Conservation (phyloP, 2,113 vertebrate species). For the Pelmatolapia mariae region DNA sequence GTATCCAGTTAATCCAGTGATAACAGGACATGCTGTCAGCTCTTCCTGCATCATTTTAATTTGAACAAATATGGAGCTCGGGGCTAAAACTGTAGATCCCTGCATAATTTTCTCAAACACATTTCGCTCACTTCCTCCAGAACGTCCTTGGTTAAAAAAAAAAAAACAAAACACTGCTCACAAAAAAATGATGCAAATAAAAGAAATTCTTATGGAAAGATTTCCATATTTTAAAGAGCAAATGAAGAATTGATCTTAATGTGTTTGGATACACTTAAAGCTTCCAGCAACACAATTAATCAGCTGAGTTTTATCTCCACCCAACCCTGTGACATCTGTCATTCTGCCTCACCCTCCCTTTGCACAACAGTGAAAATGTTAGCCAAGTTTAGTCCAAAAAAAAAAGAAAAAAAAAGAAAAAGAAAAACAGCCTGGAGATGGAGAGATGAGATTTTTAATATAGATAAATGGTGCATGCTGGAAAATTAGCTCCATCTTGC, state of each 20-base stretch:
- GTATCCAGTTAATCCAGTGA: not conserved
- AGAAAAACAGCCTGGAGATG: not conserved
- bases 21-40: not conserved
- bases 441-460: not conserved
- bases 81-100: not conserved
- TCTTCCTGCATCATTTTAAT: not conserved
- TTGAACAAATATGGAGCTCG: not conserved
- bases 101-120: not conserved
- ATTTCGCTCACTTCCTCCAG: not conserved
- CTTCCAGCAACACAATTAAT: not conserved
- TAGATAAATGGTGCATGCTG: not conserved
- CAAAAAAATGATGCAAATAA: not conserved
- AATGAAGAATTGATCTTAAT: not conserved
- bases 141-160: not conserved
- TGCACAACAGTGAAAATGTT: not conserved
- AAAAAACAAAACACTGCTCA: rapidly evolving
- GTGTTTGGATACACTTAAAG: not conserved
- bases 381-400: not conserved
- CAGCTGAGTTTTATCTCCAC: not conserved
- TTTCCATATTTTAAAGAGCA: not conserved
- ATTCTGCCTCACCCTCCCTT: not conserved
- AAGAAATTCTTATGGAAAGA: not conserved
- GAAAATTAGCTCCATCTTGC: not conserved
- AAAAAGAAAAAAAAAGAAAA: not conserved
- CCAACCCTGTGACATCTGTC: not conserved